These are phyloP conservation scores for Mythimna vitellina DNA, from an alignment of 2,888 invertebrate genomes.

Conservation along the genomic window DNA sequence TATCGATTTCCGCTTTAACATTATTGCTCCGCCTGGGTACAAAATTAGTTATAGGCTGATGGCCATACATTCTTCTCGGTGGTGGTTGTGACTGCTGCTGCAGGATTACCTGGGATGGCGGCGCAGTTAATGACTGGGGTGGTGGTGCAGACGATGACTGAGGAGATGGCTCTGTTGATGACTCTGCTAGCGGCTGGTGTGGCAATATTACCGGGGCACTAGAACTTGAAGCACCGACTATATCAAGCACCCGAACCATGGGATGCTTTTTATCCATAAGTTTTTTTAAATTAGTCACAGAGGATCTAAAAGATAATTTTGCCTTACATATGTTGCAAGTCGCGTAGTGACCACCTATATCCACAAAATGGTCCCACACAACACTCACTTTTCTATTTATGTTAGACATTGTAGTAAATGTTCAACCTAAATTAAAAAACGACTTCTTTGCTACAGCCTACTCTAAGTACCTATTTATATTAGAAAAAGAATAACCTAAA, in stretches of 20 bases:
- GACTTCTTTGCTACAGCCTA: not conserved
- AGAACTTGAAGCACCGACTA: not conserved
- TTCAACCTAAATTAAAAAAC: not conserved
- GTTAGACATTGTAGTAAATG: not conserved
- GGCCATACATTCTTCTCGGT: not conserved
- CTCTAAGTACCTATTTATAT: not conserved
- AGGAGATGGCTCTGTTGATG: not conserved
- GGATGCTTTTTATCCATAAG: not conserved
- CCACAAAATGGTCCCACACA: conserved; percentile 1
- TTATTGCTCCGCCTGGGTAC: conserved; percentile 2
- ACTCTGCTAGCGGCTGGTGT: not conserved
- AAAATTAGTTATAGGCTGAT: conserved; percentile 9
- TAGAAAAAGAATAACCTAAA: not conserved
- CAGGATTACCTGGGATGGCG: not conserved
- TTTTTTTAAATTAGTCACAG: conserved; percentile 1
- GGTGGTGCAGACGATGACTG: not conserved
- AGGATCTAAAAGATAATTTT: not conserved
- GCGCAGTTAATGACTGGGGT: no score
- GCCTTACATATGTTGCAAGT: not conserved
- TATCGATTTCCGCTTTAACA: not conserved
- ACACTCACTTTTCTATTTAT: not conserved
- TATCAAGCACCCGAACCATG: conserved; percentile 5
- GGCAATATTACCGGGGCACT: not conserved
- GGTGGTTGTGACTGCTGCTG: not conserved
- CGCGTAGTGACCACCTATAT: not conserved